Conservation (phyloP, 2,888 invertebrate genomes). For the Miltochrista miniata region DNA sequence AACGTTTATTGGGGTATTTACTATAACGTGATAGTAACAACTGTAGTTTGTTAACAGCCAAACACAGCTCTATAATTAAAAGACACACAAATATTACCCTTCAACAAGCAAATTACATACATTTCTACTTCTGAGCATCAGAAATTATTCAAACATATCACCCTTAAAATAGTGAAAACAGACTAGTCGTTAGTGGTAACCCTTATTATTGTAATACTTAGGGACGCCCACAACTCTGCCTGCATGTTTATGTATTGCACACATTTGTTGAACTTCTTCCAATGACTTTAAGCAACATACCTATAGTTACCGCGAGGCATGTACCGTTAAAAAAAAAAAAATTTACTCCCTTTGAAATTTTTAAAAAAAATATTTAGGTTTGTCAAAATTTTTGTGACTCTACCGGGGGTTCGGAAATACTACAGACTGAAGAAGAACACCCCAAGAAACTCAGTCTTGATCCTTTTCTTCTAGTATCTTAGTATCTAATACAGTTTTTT, state of each 20-base stretch:
- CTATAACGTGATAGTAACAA: neutral
- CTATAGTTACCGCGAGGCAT: too few species aligned
- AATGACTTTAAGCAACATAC: too few species aligned
- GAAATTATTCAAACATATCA: constrained; percentile 1
- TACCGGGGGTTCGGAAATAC: too few species aligned
- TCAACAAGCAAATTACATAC: constrained; percentile 13
- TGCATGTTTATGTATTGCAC: neutral
- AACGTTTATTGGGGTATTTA: neutral
- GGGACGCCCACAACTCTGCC: constrained; percentile 18
- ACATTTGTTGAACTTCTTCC: too few species aligned
- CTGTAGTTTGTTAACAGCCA: neutral
- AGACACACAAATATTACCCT: constrained; percentile 3
- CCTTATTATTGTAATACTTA: constrained; percentile 31
- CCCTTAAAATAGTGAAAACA: constrained; percentile 1
- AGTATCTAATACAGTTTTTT: too few species aligned
- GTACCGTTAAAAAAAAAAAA: too few species aligned
- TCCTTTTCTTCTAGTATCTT: too few species aligned
- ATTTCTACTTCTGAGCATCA: constrained; percentile 2
- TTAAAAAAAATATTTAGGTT: too few species aligned
- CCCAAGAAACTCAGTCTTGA: too few species aligned
- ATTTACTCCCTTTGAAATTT: too few species aligned
- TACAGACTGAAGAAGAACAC: too few species aligned
- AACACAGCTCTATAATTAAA: constrained; percentile 7
- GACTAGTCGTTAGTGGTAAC: constrained; percentile 16
- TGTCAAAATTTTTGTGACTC: too few species aligned